Percentiles rank a stretch among this genome's conserved stretches.
Conservation (phyloP, 2,113 vertebrate genomes). For the Alethe diademata region DNA sequence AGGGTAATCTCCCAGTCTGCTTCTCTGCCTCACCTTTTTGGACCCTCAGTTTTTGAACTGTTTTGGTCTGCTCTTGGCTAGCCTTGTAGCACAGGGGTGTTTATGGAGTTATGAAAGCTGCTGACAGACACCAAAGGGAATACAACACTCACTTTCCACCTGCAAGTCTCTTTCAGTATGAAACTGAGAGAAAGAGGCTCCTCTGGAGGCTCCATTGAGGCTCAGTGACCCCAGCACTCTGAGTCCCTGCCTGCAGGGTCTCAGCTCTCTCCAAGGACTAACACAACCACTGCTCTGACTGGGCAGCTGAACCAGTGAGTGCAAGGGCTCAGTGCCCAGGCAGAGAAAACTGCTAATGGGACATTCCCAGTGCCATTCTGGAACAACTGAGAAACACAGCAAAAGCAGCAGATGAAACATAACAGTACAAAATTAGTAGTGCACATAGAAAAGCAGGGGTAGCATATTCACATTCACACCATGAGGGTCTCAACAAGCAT, state of each 20-base stretch:
- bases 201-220: not conserved
- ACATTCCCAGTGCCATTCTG: not conserved
- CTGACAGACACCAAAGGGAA: not conserved
- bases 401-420: not conserved
- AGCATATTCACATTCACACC: not conserved
- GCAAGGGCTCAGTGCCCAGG: not conserved
- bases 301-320: not conserved
- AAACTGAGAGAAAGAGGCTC: not conserved
- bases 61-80: not conserved
- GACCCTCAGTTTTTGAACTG: fast-evolving
- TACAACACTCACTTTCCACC: not conserved
- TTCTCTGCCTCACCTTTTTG: not conserved
- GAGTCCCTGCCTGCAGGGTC: not conserved
- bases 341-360: not conserved
- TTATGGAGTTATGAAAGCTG: not conserved
- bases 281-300: not conserved
- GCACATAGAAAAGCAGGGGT: not conserved
- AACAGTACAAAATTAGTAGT: not conserved
- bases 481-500: not conserved
- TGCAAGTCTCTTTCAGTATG: not conserved
- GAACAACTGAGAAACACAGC: not conserved
- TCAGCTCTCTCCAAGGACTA: not conserved
- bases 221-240: not conserved
- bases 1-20: not conserved
- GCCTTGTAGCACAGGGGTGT: not conserved